Percentiles rank a stretch among this genome's conserved stretches.
These are phyloP conservation scores for Thunnus maccoyii DNA, from an alignment of 2,113 vertebrate genomes.

Conservation along the genomic window DNA sequence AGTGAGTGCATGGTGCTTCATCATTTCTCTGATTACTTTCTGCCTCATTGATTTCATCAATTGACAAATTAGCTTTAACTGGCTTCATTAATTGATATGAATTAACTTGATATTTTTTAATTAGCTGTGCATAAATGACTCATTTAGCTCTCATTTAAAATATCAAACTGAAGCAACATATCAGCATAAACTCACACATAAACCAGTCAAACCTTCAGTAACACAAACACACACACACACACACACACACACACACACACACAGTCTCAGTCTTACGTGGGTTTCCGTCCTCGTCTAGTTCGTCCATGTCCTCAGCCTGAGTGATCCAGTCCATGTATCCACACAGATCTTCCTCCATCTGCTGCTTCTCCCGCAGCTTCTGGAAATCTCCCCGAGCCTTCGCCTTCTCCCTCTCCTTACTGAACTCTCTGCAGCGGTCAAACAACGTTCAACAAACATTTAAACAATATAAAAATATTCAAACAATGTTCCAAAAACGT, in stretches of 20 bases:
- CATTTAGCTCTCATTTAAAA: too few species aligned
- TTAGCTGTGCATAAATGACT: background rate
- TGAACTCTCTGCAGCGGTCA: constrained; percentile 75
- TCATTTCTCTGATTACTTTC: background rate
- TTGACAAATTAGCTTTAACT: background rate
- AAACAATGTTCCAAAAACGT: background rate
- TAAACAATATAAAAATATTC: background rate
- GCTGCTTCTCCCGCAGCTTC: constrained; percentile 81
- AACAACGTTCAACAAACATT: background rate
- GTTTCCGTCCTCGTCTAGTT: constrained; percentile 76
- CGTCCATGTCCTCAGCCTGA: constrained; percentile 81
- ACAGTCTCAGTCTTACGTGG: constrained; percentile 49
- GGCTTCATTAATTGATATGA: background rate
- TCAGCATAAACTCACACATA: too few species aligned
- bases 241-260: too few species aligned
- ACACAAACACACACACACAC: too few species aligned
- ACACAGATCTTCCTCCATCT: constrained; percentile 82
- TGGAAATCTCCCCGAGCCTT: constrained; percentile 81
- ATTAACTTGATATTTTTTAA: background rate
- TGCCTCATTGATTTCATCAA: background rate
- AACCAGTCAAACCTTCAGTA: too few species aligned
- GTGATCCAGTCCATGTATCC: constrained; percentile 84
- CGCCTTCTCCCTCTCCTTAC: constrained; percentile 81
- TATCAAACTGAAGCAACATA: background rate
- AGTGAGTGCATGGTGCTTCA: background rate